These are phyloP conservation scores for Parus major DNA, from an alignment of 2,113 vertebrate genomes.

Conservation along the genomic window DNA sequence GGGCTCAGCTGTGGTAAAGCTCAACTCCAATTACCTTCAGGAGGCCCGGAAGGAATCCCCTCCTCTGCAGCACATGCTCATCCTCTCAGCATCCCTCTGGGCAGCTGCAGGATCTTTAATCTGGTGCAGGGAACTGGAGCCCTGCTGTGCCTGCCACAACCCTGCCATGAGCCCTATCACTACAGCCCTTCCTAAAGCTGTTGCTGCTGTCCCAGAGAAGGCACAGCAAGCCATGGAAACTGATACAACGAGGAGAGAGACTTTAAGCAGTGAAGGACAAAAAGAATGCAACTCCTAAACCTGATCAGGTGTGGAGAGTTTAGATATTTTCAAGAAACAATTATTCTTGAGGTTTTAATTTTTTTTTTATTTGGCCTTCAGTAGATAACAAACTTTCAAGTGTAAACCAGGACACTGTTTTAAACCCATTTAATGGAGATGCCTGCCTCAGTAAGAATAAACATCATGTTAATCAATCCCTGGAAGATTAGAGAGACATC, in stretches of 20 bases:
- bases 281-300: background rate
- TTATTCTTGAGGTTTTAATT: background rate
- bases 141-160: background rate
- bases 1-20: background rate
- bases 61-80: background rate
- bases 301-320: background rate
- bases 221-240: background rate
- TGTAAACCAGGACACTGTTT: constrained; percentile 6
- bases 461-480: constrained; percentile 5
- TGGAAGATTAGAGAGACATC: constrained; percentile 21
- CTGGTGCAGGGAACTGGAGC: background rate
- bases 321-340: background rate
- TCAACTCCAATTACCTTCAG: fast-evolving
- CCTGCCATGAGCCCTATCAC: background rate
- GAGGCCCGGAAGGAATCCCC: background rate
- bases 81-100: background rate
- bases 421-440: constrained; percentile 30
- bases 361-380: background rate
- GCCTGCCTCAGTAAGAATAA: background rate
- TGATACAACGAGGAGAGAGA: background rate
- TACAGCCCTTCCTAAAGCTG: background rate
- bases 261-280: background rate
- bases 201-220: background rate
- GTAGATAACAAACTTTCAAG: background rate
- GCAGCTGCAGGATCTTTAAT: background rate